Evolutionary conservation across 2,797 vertebrate species (phyloP), one percentile per base, ranked within the genome.

Genomic region (Pangasius djambal): DNA sequence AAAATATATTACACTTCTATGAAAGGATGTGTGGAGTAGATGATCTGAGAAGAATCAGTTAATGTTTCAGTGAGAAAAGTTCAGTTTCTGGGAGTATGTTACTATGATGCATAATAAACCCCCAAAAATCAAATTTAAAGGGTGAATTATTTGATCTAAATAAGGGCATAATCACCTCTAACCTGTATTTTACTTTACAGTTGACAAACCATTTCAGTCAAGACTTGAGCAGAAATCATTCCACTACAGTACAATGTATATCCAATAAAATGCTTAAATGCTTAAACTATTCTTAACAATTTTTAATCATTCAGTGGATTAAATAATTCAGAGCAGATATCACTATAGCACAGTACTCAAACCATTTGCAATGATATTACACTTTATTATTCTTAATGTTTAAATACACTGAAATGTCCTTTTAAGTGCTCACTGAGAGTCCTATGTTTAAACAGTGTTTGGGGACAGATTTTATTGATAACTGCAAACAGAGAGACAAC

Each of bases 391-490:
- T 81, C 77, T 55, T 59, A 59, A 37, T 37, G 78, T 40, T 13
- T 81, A 52, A 78, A 78, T 52, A 52, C 12, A 78, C 22, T 16
- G 75, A 16, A 52, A 78, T 48, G 25, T n/a, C 2, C 13, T 78
- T 78, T 77, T 67, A 87, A 88, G 61, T 87, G 63, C 86, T 67
- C 88, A 84, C 40, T 28, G 52, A 86, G 87, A 88, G 82, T 63
- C 67, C 88, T 13, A 69, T 65, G 86, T 89, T 89, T 86, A 87
- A 89, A 89, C 88, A 86, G 87, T 12, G 13, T 61, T 59, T 81
- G 31, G 86, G 91, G 85, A 69, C 72, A 81, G 48, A 72, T 83
- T 88, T 89, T 70, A 87, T 69, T 89, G 79, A 89, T 70, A 90
- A 20, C 18, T 22, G 8, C 31, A 37, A 18, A 59, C 52, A 12